Base-by-base conservation (phyloP, 2,888 invertebrate species). In the Ligdia adustata region DNA sequence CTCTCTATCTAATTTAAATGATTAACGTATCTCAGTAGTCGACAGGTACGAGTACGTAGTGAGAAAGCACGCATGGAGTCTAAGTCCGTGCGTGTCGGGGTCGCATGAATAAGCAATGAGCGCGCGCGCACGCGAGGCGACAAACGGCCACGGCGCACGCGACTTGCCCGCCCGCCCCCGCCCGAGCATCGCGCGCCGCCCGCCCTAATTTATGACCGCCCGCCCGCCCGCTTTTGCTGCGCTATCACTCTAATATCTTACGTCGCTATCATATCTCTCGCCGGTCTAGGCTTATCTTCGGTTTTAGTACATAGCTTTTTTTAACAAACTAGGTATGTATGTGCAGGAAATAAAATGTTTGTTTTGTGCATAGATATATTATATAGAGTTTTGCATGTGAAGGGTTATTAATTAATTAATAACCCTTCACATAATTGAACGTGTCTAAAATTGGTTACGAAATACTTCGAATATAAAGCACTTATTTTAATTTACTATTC, bases 71-170 rank as follows among this genome's bases (percentile, higher is more conserved):
- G 34, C 40, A 24, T 29, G 40, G 41, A 47, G 57, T 60, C 43
- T 48, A 59, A 55, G 57, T 57, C 57, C 55, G 63, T 82, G 88
- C 87, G 87, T 85, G 89, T 69, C 61, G 54, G 60, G 60, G 61
- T 72, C 72, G 81, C 79, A 88, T 90, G 90, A 89, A 89, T 89
- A 89, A 82, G 78, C 75, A 86, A 90, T 85, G 89, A 88, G 85
- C 83, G 87, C 87, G 71, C 64, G 87, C 88, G 89, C 89, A 89
- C 90, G 89, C 89, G 71, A 88, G 78, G 75, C 82, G 68, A 74
- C 72, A 74, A 74, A 74, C 74, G 63, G 69, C 66, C 65, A 44
- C 56, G 34, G 84, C 87, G 87, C 89, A 89, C 90, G 89, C 88
- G 77, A 87, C 81, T n/a, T n/a, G n/a, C 68, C 64, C 69, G 39